Evolutionary conservation across 2,797 vertebrate genomes (phyloP), one percentile per base, ranked within the genome.

Genomic region (Macrochelys suwanniensis): DNA sequence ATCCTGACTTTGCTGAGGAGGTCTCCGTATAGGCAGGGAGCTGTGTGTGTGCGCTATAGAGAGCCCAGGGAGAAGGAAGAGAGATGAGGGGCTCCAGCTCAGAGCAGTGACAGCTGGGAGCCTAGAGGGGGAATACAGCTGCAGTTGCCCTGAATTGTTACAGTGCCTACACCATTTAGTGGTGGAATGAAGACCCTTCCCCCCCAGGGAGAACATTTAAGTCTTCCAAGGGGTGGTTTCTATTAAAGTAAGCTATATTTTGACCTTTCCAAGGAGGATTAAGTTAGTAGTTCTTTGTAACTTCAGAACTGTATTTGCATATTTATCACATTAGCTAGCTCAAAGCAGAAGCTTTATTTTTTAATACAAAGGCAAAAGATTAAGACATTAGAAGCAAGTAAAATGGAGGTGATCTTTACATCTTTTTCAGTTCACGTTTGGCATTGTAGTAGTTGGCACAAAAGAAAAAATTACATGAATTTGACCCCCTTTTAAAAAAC

Each of bases 381-480:
- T 21, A 37, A 71, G 5, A 71, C n/a, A 42, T 71, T 42, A 71
- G 19, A 37, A 23, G 21, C 65, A 71, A 71, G 17, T 11, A 21
- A 42, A 37, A 68, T n/a, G 6, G 33, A 65, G 16, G 5, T n/a
- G 61, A 37, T 68, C n/a, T 68, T 68, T 68, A 68, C 61, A 37
- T 68, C 7, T 37, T 33, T 37, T 68, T 68, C n/a, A 68, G 65
- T n/a, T 71, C 65, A 71, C 65, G 10, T 42, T 42, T 37, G 65
- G 17, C 65, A 37, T n/a, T 68, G 65, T 68, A 19, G 33, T 65
- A 21, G 65, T 37, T 68, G 17, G 19, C 19, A 37, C 19, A 71
- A 71, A 23, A 42, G 28, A 54, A 0, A 0, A 8, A 4, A 33
- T 15, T 49, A 11, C 7, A 11, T 25, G 19, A 25, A 33, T 31